Base-by-base conservation (phyloP, 2,113 vertebrate species). In the Corythoichthys intestinalis region DNA sequence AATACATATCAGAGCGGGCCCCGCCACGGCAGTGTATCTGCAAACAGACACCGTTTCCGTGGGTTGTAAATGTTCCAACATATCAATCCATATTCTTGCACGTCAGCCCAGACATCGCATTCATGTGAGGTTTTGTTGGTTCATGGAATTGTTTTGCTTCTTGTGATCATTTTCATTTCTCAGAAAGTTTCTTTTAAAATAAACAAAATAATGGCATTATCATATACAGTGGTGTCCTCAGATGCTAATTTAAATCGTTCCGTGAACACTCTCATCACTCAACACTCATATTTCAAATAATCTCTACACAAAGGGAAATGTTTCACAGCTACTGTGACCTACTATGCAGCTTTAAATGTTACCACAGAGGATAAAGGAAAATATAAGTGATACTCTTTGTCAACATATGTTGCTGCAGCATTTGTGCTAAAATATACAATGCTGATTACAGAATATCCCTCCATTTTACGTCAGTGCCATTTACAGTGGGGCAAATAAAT, bases 1-100 rank as follows among this genome's bases (percentile, higher is more conserved):
- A 88, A 88, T 89, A 81, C 62, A 87, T 84, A 83, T 88, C 81
- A 81, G 83, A 83, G 66, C 74, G 78, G 87, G 80, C 83, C 71
- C 83, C 73, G 13, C 20, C 66, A 80, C 87, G 72, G 71, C 46
- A 78, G 64, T 62, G 73, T 62, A 67, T 77, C 71, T 70, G 65
- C 65, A 71, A 38, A 62, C 49, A 77, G 52, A 72, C 70, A 39
- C 66, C 35, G 69, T 77, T 83, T 82, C 66, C 62, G 65, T 2
- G 15, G 20, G 61, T 74, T 58, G 41, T 75, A 70, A 37, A 71
- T 67, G 72, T 65, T 71, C 54, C 61, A 54, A 77, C 76, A 77
- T 69, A 46, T 78, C 69, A 61, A 79, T 79, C 38, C 71, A 71
- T 65, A 46, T 46, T 35, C 53, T 60, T 56, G 81, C 65, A 76